Percentiles rank a stretch among this genome's conserved stretches.
Conservation (phyloP, 1,140 invertebrate species). For the Apis dorsata region DNA sequence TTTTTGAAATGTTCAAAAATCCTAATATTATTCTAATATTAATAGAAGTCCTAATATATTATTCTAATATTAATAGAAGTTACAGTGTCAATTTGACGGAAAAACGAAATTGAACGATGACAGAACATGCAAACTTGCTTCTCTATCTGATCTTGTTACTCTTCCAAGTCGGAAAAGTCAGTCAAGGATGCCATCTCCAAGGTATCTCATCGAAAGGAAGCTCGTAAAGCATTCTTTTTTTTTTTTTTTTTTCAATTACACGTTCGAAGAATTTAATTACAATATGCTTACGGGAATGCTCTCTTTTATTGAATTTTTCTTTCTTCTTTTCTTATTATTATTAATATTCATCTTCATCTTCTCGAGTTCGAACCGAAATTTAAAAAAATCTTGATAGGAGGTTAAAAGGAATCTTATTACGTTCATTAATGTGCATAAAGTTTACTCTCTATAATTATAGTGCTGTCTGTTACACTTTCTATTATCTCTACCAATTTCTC, state of each 20-base stretch:
- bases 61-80: too few species aligned
- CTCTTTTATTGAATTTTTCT: not conserved
- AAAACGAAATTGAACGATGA: not conserved
- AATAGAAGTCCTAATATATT: too few species aligned
- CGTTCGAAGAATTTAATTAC: conserved; percentile 28
- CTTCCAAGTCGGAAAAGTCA: not conserved
- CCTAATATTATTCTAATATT: too few species aligned
- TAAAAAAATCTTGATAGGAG: not conserved
- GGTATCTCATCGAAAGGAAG: not conserved
- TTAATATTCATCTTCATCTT: not conserved
- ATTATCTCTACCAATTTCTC: too few species aligned
- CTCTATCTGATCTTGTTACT: not conserved
- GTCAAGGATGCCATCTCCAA: not conserved
- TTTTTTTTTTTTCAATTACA: conserved; percentile 10
- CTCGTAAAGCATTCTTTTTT: conserved; percentile 14
- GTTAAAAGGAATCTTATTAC: too few species aligned
- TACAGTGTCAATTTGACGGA: too few species aligned
- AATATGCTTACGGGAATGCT: not conserved
- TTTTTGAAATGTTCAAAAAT: too few species aligned
- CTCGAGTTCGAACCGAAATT: not conserved
- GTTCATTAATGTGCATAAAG: too few species aligned
- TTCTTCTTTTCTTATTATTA: not conserved
- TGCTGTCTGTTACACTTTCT: too few species aligned
- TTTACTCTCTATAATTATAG: too few species aligned
- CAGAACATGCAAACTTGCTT: not conserved